Conservation (phyloP, 2,113 vertebrate genomes). For the Nerophis ophidion region DNA sequence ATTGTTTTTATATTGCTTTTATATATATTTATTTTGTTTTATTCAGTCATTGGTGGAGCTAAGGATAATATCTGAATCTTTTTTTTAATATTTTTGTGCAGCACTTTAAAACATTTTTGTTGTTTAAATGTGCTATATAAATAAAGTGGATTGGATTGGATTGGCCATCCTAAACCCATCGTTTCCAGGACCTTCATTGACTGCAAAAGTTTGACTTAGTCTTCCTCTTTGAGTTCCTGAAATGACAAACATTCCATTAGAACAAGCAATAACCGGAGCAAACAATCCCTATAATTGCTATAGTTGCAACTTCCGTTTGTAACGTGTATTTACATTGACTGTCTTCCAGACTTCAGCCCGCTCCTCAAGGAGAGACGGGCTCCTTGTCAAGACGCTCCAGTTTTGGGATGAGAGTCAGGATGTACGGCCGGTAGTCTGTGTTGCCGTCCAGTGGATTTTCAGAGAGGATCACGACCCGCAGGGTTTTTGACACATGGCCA, state of each 20-base stretch:
- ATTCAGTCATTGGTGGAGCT: no score
- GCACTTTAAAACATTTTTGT: no score
- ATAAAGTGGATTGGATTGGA: no score
- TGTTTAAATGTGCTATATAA: no score
- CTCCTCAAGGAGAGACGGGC: constrained; percentile 71
- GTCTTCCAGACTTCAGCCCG: constrained; percentile 62
- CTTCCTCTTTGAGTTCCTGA: constrained; percentile 53
- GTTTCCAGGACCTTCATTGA: constrained; percentile 22
- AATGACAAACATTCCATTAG: constrained; percentile 30
- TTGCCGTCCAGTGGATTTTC: constrained; percentile 79
- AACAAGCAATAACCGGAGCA: not conserved
- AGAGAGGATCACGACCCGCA: constrained; percentile 76
- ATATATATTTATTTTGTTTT: no score
- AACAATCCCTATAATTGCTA: not conserved
- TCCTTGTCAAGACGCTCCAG: constrained; percentile 86
- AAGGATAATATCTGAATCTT: no score
- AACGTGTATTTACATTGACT: constrained; percentile 43
- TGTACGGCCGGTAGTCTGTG: constrained; percentile 67
- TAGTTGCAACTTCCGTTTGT: not conserved
- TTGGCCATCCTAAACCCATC: not conserved
- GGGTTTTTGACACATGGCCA: constrained; percentile 48
- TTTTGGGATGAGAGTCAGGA: constrained; percentile 66
- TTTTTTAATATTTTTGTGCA: no score
- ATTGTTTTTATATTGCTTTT: no score
- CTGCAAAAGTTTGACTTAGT: constrained; percentile 22